Evolutionary conservation across 2,797 vertebrate genomes (phyloP).

Genomic region (Peromyscus eremicus): DNA sequence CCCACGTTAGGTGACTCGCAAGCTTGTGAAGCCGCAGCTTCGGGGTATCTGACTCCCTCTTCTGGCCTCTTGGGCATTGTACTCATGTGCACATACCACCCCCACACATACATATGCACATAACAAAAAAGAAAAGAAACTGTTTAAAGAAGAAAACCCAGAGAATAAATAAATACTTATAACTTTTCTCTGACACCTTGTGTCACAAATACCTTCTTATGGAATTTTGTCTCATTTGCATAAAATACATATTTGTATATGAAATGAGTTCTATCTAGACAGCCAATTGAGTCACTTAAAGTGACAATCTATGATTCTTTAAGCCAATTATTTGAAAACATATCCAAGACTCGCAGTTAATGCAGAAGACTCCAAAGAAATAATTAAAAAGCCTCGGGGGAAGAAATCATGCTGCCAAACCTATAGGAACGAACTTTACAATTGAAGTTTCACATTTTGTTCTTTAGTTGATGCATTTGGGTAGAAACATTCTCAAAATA

Average conservation of each 20-base stretch:
- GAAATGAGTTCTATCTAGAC: slow-evolving; percentile 66
- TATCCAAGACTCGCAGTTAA: slow-evolving; percentile 75
- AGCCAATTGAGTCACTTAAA: slow-evolving; percentile 72
- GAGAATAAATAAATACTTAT: slow-evolving; percentile 50
- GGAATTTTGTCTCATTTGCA: slow-evolving; percentile 57
- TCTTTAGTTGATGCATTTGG: slow-evolving; percentile 67
- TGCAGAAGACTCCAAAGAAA: slow-evolving; percentile 65
- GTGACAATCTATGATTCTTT: slow-evolving; percentile 65
- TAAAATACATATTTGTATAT: slow-evolving; percentile 56
- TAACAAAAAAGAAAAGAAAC: background rate
- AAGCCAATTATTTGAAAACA: slow-evolving; percentile 76
- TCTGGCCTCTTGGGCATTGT: background rate
- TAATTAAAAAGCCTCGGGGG: slow-evolving; percentile 74
- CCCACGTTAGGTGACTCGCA: background rate
- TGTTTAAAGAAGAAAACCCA: slow-evolving; percentile 42
- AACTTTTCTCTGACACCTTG: slow-evolving; percentile 14
- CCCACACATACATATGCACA: background rate
- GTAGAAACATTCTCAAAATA: slow-evolving; percentile 67
- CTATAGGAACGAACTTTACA: slow-evolving; percentile 55
- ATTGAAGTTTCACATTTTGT: slow-evolving; percentile 67
- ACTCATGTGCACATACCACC: background rate
- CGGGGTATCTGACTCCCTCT: too few relatives aligned
- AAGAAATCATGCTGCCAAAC: slow-evolving; percentile 63
- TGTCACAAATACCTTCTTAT: slow-evolving; percentile 43
- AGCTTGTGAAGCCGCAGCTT: background rate